Evolutionary conservation across 2,888 invertebrate species (phyloP).

Genomic region (Drosophila prolongata): DNA sequence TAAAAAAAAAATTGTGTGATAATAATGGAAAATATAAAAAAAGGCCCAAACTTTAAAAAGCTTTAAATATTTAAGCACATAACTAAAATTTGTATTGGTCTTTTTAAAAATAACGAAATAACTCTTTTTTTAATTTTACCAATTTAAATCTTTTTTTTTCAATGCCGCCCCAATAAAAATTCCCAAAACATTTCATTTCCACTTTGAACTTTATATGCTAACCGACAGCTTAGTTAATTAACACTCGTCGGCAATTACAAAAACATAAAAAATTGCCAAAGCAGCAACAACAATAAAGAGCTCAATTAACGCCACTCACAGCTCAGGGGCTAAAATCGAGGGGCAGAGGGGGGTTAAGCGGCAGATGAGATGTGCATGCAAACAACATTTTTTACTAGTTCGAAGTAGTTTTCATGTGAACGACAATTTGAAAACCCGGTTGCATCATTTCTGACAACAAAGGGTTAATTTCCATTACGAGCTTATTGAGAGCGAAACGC

Average conservation of each 20-base stretch:
- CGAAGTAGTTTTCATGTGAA: conserved; percentile 70
- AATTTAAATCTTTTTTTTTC: neutral
- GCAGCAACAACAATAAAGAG: conserved; percentile 59
- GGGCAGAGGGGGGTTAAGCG: conserved; percentile 2
- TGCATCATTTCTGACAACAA: conserved; percentile 66
- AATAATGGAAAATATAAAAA: too few relatives aligned
- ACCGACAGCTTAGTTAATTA: conserved; percentile 55
- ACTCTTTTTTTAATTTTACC: neutral
- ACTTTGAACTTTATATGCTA: conserved; percentile 35
- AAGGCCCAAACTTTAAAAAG: too few relatives aligned
- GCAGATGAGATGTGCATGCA: conserved; percentile 47
- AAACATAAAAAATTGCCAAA: conserved; percentile 18
- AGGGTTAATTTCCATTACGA: conserved; percentile 64
- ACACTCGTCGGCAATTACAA: conserved; percentile 54
- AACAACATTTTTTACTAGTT: conserved; percentile 61
- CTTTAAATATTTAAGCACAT: too few relatives aligned
- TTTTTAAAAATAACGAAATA: too few relatives aligned
- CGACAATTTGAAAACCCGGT: conserved; percentile 69
- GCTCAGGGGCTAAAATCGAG: conserved; percentile 15
- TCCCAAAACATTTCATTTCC: conserved; percentile 9
- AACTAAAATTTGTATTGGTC: too few relatives aligned
- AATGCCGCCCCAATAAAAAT: conserved; percentile 1
- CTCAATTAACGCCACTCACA: conserved; percentile 76
- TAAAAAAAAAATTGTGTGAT: too few relatives aligned
- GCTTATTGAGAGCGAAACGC: conserved; percentile 54